Base-by-base conservation (phyloP, 37 sponge, comb jelly and placozoan genomes). In the Mnemiopsis leidyi region DNA sequence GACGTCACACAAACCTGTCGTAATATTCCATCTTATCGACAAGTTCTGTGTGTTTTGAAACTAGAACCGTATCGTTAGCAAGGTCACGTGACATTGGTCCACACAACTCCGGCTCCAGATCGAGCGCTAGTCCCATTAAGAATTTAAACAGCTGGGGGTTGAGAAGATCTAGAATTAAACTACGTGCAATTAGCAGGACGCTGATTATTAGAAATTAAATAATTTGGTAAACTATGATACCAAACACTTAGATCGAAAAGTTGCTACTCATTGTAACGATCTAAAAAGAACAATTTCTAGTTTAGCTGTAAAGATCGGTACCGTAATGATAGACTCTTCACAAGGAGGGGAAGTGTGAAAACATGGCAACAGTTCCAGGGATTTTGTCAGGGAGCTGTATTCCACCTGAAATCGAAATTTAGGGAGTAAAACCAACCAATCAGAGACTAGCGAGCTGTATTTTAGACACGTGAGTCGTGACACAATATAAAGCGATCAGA, bases 331-430 rank as follows among this genome's bases (percentile, higher is more conserved):
- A 13, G 5, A 18, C 61, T 48, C 61, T 48, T 48, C 9, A 48
- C 61, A 48, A 48, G 61, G 61, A 48, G 61, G 13, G 61, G 5
- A 18, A 13, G 9, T 48, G 13, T 48, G 61, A 21, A 79, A 79
- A 33, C 82, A 79, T 3, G 82, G 82, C 21, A 79, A 29, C 36
- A 79, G 21, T 32, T 79, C 82, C 82, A 79, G 82, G 3, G 82
- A 79, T 32, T 35, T 79, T 34, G 82, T 79, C 3, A 79, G 82
- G 36, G 82, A 79, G 21, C 37, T 36, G 37, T 36, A 79, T 32
- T 79, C 82, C 36, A 79, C 82, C 82, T 79, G 36, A n/a, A n/a
- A n/a, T 25, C 28, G 76, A 7, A 21, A 18, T n/a, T n/a, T n/a
- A n/a, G n/a, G n/a, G n/a, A n/a, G n/a, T n/a, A n/a, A n/a, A n/a